Evolutionary conservation across 2,113 vertebrate species (phyloP).

Genomic region (Chaenocephalus aceratus): DNA sequence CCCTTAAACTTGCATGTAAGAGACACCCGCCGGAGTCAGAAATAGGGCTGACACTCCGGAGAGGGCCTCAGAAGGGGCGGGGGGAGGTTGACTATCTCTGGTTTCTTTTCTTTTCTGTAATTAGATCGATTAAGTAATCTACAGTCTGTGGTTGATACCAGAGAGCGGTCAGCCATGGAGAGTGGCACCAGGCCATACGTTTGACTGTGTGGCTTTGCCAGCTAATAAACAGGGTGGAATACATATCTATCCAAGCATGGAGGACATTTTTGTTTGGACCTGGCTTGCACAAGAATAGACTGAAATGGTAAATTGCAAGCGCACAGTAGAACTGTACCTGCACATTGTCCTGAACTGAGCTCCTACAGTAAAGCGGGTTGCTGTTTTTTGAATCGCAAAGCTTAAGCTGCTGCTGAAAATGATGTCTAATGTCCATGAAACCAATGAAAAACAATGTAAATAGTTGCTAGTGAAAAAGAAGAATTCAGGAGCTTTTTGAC

Average conservation of each 20-base stretch:
- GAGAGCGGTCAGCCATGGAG: conserved; percentile 61
- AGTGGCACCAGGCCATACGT: conserved; percentile 44
- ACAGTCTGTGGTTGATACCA: conserved; percentile 71
- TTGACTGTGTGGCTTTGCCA: conserved; percentile 47
- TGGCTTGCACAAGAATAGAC: conserved; percentile 55
- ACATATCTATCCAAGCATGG: conserved; percentile 62
- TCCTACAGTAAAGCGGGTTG: conserved; percentile 41
- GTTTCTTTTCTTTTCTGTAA: conserved; percentile 83
- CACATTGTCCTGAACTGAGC: conserved; percentile 53
- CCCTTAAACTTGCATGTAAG: conserved; percentile 84
- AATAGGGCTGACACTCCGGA: conserved; percentile 84
- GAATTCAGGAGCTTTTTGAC: conserved; percentile 60
- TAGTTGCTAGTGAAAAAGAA: conserved; percentile 66
- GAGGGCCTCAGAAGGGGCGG: conserved; percentile 67
- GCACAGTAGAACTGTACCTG: conserved; percentile 53
- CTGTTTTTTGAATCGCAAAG: conserved; percentile 56
- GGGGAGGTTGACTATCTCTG: conserved; percentile 68
- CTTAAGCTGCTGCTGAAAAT: conserved; percentile 70
- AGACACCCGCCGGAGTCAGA: conserved; percentile 84
- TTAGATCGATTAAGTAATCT: conserved; percentile 80
- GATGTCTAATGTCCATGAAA: conserved; percentile 57
- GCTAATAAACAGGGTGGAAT: conserved; percentile 72
- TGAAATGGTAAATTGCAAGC: conserved; percentile 40
- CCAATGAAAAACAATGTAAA: conserved; percentile 75
- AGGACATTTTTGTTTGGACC: conserved; percentile 47